Evolutionary conservation across 2,797 vertebrate genomes (phyloP).

Genomic region (Sternotherus odoratus): DNA sequence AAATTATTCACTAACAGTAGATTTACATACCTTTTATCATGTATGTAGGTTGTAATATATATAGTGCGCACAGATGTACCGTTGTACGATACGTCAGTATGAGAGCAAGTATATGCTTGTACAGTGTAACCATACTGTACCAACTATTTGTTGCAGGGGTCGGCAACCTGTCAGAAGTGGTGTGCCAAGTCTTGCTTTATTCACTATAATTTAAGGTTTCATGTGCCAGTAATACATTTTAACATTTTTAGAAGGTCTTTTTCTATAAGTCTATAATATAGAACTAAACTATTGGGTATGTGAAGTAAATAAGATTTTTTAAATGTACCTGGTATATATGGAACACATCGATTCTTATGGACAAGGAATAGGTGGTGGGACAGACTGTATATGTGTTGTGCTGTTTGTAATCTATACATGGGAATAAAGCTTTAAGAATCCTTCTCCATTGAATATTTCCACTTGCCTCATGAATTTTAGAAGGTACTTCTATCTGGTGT

Average conservation of each 20-base stretch:
- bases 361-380: neutral
- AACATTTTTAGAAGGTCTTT: too few species aligned
- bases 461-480: neutral
- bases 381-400: neutral
- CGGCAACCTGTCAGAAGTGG: too few species aligned
- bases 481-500: neutral
- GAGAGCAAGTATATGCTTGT: neutral
- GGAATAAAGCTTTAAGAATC: conserved; percentile 17
- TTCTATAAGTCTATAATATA: too few species aligned
- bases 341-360: neutral
- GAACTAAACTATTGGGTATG: too few species aligned
- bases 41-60: neutral
- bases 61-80: neutral
- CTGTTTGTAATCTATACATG: accelerated
- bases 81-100: neutral
- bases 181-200: too few species aligned
- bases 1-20: neutral
- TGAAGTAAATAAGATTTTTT: too few species aligned
- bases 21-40: conserved; percentile 4
- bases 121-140: neutral
- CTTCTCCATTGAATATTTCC: neutral
- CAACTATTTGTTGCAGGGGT: neutral
- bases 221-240: too few species aligned
- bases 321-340: neutral
- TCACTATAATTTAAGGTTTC: too few species aligned